These are phyloP conservation scores for Tychaedon coryphoeus DNA, from an alignment of 2,113 vertebrate genomes.

Conservation along the genomic window DNA sequence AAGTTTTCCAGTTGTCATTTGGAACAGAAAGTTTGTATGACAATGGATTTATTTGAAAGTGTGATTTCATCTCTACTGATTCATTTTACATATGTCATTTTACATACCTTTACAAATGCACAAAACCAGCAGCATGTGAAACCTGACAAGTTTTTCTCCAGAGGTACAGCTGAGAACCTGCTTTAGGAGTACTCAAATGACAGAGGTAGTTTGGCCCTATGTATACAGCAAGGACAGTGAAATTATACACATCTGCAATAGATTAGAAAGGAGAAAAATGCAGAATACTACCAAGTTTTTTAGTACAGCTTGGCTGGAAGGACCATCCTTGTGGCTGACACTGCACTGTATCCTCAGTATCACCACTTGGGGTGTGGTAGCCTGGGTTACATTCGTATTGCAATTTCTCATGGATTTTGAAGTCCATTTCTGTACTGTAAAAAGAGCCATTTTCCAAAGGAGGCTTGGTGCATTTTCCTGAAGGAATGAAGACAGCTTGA, in stretches of 20 bases:
- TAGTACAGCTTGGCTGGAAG: conserved; percentile 56
- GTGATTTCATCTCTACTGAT: neutral
- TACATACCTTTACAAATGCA: rapidly evolving
- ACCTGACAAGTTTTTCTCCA: neutral
- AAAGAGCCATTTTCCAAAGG: conserved; percentile 62
- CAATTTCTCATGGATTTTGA: conserved; percentile 64
- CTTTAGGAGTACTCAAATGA: neutral
- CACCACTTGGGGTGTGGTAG: conserved; percentile 39
- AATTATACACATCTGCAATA: rapidly evolving
- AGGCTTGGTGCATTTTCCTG: conserved; percentile 73
- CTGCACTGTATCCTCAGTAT: conserved; percentile 40
- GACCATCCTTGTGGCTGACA: conserved; percentile 71
- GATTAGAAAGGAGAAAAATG: neutral
- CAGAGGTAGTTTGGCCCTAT: neutral
- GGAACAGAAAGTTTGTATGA: neutral
- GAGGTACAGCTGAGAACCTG: neutral
- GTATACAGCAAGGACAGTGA: neutral
- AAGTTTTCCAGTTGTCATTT: neutral
- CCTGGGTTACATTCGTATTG: conserved; percentile 62
- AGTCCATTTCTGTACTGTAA: conserved; percentile 37
- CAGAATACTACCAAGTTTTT: conserved; percentile 38
- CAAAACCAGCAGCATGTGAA: neutral
- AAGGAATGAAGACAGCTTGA: neutral
- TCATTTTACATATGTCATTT: neutral
- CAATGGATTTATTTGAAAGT: neutral